Percentiles rank a stretch among this genome's conserved stretches.
Evolutionary conservation across 92 coral and sea anemone genomes (phyloP).

Genomic region (Porites rus): DNA sequence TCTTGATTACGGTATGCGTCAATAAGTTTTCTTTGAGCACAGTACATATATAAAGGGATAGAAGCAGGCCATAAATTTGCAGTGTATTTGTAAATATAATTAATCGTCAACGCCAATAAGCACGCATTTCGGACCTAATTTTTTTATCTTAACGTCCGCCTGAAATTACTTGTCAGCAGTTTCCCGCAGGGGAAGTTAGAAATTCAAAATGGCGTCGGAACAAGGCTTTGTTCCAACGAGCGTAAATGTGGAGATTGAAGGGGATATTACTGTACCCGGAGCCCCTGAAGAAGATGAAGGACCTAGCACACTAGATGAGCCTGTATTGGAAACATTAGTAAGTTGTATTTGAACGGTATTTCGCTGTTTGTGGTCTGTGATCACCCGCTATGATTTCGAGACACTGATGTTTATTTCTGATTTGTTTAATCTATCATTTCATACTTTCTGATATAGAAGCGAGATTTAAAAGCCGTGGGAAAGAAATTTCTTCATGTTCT

Average conservation of each 20-base stretch:
- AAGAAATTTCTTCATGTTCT: constrained; percentile 93
- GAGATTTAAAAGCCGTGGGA: constrained; percentile 94
- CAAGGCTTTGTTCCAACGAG: constrained; percentile 82
- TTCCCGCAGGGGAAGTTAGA: constrained; percentile 46
- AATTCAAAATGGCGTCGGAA: constrained; percentile 94
- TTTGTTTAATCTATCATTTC: not conserved
- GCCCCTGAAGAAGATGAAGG: constrained; percentile 98
- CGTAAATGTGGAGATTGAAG: constrained; percentile 96
- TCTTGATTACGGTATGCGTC: too few species aligned
- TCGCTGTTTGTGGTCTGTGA: not conserved
- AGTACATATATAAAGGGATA: too few species aligned
- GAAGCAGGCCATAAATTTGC: not conserved
- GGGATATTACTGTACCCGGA: constrained; percentile 99
- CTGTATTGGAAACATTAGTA: constrained; percentile 92
- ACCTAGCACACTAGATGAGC: constrained; percentile 97
- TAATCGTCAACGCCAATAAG: not conserved
- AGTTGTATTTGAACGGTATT: constrained; percentile 19
- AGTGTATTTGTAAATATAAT: not conserved
- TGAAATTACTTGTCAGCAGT: constrained; percentile 36
- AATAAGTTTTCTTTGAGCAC: too few species aligned
- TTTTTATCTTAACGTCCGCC: not conserved
- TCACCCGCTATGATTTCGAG: not conserved
- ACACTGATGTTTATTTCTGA: not conserved
- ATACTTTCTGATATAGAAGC: constrained; percentile 64
- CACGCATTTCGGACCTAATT: not conserved